Base-by-base conservation (phyloP, 2,888 invertebrate genomes). In the Capitulum mitella region DNA sequence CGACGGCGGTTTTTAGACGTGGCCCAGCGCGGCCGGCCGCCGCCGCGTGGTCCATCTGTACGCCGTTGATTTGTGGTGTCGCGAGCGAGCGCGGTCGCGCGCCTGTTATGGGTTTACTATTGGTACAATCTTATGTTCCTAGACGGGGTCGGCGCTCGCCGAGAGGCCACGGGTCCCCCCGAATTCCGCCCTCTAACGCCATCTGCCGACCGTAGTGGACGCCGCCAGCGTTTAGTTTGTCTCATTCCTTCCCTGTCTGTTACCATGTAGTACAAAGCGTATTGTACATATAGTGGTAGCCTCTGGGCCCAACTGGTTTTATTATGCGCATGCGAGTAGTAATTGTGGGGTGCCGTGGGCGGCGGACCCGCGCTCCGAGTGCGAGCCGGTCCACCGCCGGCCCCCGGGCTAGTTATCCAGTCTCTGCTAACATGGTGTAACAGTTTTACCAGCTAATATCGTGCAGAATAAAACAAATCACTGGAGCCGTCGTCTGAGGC, bases 81-180 rank as follows among this genome's bases (percentile, higher is more conserved):
- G 61, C 61, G 61, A 10, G 61, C 61, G 61, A 43, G 14, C 58
- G 58, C n/a, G 34, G 64, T 3, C 12, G 37, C 70, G 37, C 37
- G 70, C 70, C 70, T 22, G 70, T 58, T 70, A 70, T 70, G 34
- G 70, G 70, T 70, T 70, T 22, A 70, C 70, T 70, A 22, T 70
- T 70, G 70, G 70, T 70, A 70, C 70, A 70, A 70, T 70, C 70
- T 70, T 70, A 70, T 70, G 70, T 70, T 70, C 70, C 70, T 70
- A 70, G 70, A 22, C 70, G 70, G 70, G 70, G 34, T 37, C 22
- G 70, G 70, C 70, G 37, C 37, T 26, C 70, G 70, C 37, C 70
- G 37, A 10, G 34, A 1, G 37, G 34, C 70, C 37, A 22, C 70
- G 37, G 22, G 34, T 29, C 70, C 37, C 32, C n/a, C 70, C 70